phyloP scores from a whole-genome alignment of 2,888 invertebrate species.

The Drosophila robusta region DNA sequence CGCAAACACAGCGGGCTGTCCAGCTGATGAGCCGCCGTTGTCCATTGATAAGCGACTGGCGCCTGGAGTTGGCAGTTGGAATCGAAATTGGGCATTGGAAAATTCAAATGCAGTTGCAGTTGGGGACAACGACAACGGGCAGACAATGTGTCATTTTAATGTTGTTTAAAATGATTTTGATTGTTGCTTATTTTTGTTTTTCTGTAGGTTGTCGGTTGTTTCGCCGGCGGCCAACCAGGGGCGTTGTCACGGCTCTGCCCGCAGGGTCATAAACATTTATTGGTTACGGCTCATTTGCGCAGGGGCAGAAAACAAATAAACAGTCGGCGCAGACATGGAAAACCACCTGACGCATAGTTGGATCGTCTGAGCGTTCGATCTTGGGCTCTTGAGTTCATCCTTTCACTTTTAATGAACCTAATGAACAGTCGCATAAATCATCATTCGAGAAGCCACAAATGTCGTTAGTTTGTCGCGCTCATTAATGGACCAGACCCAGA shows the following conservation, averaged over 20 bases:
- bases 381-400: constrained; percentile 54
- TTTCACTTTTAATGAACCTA: constrained; percentile 80
- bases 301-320: constrained; percentile 56
- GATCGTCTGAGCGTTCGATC: constrained; percentile 20
- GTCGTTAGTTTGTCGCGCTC: constrained; percentile 75
- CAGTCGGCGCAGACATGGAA: constrained; percentile 24
- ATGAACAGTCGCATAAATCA: constrained; percentile 77
- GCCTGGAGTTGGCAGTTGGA: constrained; percentile 33
- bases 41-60: constrained; percentile 62
- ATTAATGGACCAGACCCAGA: constrained; percentile 57
- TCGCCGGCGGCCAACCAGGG: constrained; percentile 28
- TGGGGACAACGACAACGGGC: not conserved
- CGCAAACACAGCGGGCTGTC: constrained; percentile 62
- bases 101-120: not conserved
- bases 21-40: constrained; percentile 43
- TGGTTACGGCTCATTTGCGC: constrained; percentile 75
- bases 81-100: constrained; percentile 8
- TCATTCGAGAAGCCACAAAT: constrained; percentile 62
- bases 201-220: constrained; percentile 11
- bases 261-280: constrained; percentile 74
- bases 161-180: constrained; percentile 67
- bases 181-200: constrained; percentile 34
- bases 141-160: constrained; percentile 78
- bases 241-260: constrained; percentile 34
- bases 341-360: constrained; percentile 43